Evolutionary conservation across 2,797 vertebrate genomes (phyloP), one percentile per base, ranked within the genome.

Genomic region (Melanotaenia nigrans): DNA sequence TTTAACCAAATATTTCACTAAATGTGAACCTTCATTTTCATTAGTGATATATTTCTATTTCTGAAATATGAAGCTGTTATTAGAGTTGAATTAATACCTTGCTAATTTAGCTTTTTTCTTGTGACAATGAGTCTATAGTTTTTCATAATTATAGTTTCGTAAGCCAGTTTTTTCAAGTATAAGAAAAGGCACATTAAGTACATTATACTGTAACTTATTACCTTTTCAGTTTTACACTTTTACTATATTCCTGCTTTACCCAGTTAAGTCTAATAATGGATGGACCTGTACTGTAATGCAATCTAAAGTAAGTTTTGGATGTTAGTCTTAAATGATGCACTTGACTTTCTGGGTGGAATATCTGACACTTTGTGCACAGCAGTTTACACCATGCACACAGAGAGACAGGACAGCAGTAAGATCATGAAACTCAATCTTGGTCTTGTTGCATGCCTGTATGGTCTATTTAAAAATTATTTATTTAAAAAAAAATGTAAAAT

Each of bases 11-110:
- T 65, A 22, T 69, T 76, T 57, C 1, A 68, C 24, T n/a, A 71
- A 75, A 77, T 77, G 63, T 84, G 51, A 2, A 70, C 24, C 13
- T 62, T 67, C 1, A 65, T 57, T 58, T 71, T 45, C 16, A 58
- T 60, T 64, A 8, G 32, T 58, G 47, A 61, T 56, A 35, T 42
- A 47, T 68, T 57, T 69, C 12, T 65, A 33, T 75, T 74, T 67
- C 42, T 73, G 22, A 65, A 70, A 59, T 51, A 4, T 25, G 18
- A 61, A 40, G 12, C 25, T 56, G 79, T 61, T 60, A 63, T 60
- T 68, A n/a, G 65, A 65, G 7, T 36, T 77, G 1, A 59, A 49
- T 33, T 42, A 18, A 49, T 47, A 4, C 4, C 42, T 49, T 24
- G 9, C 22, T 38, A 42, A 66, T 71, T 71, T 35, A 54, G 13